Evolutionary conservation across 2,888 invertebrate genomes (phyloP).

Genomic region (Sycophila texana): DNA sequence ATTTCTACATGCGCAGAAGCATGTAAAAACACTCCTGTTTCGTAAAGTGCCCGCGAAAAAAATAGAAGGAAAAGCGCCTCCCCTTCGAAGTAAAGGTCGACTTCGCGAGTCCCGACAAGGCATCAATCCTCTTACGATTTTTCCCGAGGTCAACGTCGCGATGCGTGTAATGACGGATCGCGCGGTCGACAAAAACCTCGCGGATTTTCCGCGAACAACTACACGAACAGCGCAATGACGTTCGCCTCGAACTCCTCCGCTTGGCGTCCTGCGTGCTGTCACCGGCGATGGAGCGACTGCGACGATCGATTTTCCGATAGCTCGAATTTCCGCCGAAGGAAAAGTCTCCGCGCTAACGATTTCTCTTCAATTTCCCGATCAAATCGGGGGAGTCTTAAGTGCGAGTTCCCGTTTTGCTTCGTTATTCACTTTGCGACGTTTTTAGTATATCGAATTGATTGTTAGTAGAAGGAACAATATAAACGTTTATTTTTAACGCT

Average conservation of each 20-base stretch:
- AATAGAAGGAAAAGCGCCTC: too few relatives aligned
- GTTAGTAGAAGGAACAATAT: too few relatives aligned
- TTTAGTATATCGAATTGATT: too few relatives aligned
- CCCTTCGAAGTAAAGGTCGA: too few relatives aligned
- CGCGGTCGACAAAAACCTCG: constrained; percentile 14
- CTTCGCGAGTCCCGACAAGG: not conserved
- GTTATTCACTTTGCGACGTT: too few relatives aligned
- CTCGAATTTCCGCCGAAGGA: constrained; percentile 8
- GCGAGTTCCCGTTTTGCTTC: too few relatives aligned
- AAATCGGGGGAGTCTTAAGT: not conserved
- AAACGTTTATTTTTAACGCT: too few relatives aligned
- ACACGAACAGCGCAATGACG: not conserved
- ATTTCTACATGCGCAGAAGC: too few relatives aligned
- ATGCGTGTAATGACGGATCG: constrained; percentile 15
- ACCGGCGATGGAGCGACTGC: too few relatives aligned
- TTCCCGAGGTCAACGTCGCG: not conserved
- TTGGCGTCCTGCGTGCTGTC: too few relatives aligned
- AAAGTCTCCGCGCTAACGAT: not conserved
- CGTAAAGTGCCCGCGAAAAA: too few relatives aligned
- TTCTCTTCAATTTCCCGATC: not conserved
- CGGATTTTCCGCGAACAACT: not conserved
- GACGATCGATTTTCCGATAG: not conserved
- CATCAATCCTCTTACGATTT: constrained; percentile 12
- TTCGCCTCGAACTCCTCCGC: not conserved
- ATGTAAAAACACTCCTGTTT: too few relatives aligned